Evolutionary conservation across 2,888 invertebrate species (phyloP), one percentile per base, ranked within the genome.

Genomic region (Trichacis sp.): DNA sequence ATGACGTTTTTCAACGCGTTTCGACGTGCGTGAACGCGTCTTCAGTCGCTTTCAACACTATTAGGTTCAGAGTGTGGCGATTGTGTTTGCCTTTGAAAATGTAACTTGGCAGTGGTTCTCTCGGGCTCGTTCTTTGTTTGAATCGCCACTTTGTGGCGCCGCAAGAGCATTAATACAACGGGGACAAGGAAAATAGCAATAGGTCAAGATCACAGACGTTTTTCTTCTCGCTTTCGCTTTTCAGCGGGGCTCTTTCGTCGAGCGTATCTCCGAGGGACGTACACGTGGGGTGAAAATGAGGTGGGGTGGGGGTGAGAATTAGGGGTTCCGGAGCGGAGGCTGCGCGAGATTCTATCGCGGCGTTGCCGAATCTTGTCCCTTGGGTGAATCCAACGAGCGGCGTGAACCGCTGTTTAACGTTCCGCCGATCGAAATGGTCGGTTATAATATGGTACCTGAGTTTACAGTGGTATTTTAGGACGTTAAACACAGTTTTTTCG

Each of bases 171-270:
- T 54, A n/a, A n/a, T n/a, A n/a, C 15, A 40, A 40, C 15, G 40
- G 15, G 33, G 54, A 66, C 61, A 24, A 54, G 55, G 43, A 55
- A 54, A 33, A 33, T 19, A 17, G 33, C 33, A 57, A 49, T 66
- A 62, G 66, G 66, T 66, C 66, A 66, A 66, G 66, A 66, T 66
- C 66, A 55, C 59, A 49, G 59, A 51, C 52, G 57, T 51, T 57
- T 29, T 47, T 48, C 49, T 54, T 62, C 54, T 62, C 62, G 58
- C 61, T 62, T 66, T 62, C 61, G 45, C 62, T 66, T 66, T 62
- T 58, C 59, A 50, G 42, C 57, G 49, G 48, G 60, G 30, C 55
- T 54, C 42, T 58, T 66, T 66, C 24, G 24, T 24, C 24, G 24
- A 3, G 4, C 3, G 24, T 58, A 62, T 66, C 24, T 3, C 8